Conservation (phyloP, 2,888 invertebrate genomes). For the Ptilodon capucinus region DNA sequence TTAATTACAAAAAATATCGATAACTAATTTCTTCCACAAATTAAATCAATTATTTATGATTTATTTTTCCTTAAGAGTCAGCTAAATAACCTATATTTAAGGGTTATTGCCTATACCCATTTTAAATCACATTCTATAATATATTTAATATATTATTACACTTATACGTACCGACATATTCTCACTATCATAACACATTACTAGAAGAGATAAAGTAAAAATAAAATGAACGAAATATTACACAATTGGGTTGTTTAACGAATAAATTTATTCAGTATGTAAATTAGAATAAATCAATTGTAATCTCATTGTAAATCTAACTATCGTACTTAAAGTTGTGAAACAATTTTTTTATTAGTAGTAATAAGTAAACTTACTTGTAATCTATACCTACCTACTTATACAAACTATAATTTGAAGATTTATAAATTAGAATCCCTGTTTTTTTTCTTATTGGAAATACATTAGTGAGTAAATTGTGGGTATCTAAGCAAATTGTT, state of each 20-base stretch:
- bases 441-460: slow-evolving; percentile 2
- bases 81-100: too few relatives aligned
- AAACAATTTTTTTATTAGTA: slow-evolving; percentile 6
- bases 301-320: slow-evolving; percentile 4
- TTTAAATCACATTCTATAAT: too few relatives aligned
- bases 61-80: too few relatives aligned
- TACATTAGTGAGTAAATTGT: slow-evolving; percentile 5
- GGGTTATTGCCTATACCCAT: too few relatives aligned
- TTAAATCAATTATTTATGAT: too few relatives aligned
- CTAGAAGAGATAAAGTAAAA: not conserved
- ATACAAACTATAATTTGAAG: not conserved
- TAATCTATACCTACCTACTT: slow-evolving; percentile 3
- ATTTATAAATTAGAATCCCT: slow-evolving; percentile 2
- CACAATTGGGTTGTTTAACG: slow-evolving; percentile 17
- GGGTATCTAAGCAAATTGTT: slow-evolving; percentile 35
- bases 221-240: slow-evolving; percentile 20
- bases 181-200: not conserved
- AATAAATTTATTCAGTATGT: too few relatives aligned
- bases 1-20: too few relatives aligned
- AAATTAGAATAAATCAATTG: too few relatives aligned
- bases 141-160: slow-evolving; percentile 12
- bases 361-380: slow-evolving; percentile 3
- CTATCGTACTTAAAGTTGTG: slow-evolving; percentile 11
- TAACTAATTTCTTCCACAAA: too few relatives aligned
- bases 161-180: slow-evolving; percentile 5